Percentiles rank a stretch among this genome's conserved stretches.
These are phyloP conservation scores for Andrena haemorrhoa DNA, from an alignment of 2,888 invertebrate genomes.

Conservation along the genomic window DNA sequence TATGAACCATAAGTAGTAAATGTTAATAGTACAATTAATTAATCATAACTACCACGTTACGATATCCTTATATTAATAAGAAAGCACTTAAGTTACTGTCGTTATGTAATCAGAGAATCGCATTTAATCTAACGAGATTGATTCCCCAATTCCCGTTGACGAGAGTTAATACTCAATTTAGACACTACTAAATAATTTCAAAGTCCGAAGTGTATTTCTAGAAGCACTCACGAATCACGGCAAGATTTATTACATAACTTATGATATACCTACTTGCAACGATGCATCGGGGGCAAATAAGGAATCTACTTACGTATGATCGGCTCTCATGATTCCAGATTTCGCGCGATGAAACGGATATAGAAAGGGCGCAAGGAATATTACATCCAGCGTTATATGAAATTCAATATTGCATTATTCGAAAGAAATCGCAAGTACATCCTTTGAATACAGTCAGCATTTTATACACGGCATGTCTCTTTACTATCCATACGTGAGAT, in stretches of 20 bases:
- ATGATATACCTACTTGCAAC: background rate
- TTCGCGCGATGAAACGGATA: conserved; percentile 18
- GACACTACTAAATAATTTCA: no score
- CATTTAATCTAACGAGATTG: no score
- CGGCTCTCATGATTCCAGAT: conserved; percentile 24
- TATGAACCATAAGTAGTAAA: no score
- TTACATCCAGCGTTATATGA: conserved; percentile 42
- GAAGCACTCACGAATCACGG: background rate
- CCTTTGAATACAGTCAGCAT: conserved; percentile 17
- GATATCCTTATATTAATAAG: no score
- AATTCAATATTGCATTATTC: conserved; percentile 53
- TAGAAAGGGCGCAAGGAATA: conserved; percentile 8
- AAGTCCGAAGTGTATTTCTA: no score
- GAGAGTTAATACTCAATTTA: no score
- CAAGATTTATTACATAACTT: background rate
- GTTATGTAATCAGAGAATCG: no score
- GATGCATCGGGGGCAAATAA: background rate
- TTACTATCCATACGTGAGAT: background rate
- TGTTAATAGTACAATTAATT: no score
- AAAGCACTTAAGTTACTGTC: no score
- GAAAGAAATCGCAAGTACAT: conserved; percentile 48
- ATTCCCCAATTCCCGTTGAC: no score
- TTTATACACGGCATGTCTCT: conserved; percentile 13
- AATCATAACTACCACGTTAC: no score
- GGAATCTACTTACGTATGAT: conserved; percentile 3